Percentiles rank a stretch among this genome's conserved stretches.
These are phyloP conservation scores for Trematocara marginatum DNA, from an alignment of 2,113 vertebrate species.

Conservation along the genomic window DNA sequence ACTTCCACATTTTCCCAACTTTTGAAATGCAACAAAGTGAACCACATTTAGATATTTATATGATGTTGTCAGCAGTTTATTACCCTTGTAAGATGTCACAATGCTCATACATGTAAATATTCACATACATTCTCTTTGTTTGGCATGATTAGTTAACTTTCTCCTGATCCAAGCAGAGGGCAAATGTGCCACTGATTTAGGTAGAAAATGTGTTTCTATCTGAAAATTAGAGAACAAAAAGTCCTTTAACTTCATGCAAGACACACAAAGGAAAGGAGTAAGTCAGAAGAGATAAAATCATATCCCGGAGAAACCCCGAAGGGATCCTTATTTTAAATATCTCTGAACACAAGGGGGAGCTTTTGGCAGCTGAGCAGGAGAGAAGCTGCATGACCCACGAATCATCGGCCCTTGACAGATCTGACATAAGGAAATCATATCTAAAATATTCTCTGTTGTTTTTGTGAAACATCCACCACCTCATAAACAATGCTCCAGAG, in stretches of 20 bases:
- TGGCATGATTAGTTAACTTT: background rate
- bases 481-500: conserved; percentile 21
- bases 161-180: background rate
- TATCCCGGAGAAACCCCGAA: background rate
- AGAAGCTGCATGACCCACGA: background rate
- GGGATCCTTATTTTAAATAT: background rate
- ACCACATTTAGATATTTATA: background rate
- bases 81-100: background rate
- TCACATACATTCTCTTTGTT: background rate
- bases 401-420: background rate
- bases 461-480: conserved; percentile 1
- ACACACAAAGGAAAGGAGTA: background rate
- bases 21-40: background rate
- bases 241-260: background rate
- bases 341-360: conserved; percentile 60
- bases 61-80: background rate
- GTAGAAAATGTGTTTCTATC: background rate
- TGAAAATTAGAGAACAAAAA: background rate
- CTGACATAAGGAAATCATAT: conserved; percentile 10
- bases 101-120: background rate
- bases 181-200: background rate
- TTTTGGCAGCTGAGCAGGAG: conserved; percentile 27
- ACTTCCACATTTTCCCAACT: background rate
- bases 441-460: conserved; percentile 9
- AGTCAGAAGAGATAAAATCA: background rate